Evolutionary conservation across 2,888 invertebrate genomes (phyloP).

Genomic region (Leptarthrus brevirostris): DNA sequence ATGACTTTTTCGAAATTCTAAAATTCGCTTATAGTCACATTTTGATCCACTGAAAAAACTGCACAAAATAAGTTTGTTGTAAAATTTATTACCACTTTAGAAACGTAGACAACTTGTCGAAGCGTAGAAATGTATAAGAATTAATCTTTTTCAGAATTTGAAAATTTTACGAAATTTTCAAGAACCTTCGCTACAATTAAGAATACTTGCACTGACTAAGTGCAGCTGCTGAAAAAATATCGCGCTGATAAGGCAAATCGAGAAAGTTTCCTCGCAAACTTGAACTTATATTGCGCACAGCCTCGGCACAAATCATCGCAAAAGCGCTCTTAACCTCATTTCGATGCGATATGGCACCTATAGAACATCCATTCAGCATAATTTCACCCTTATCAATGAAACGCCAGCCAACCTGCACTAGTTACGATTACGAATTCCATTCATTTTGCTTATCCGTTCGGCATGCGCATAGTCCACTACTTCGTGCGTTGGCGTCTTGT

Average conservation of each 20-base stretch:
- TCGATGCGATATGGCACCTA: conserved; percentile 3
- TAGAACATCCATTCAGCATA: conserved; percentile 10
- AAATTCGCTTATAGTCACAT: conserved; percentile 31
- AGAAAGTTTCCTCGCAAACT: not conserved
- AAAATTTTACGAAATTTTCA: too few relatives aligned
- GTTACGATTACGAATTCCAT: conserved; percentile 21
- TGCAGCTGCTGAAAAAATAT: too few relatives aligned
- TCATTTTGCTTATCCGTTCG: conserved; percentile 9
- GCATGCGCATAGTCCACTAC: not conserved
- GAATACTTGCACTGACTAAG: too few relatives aligned
- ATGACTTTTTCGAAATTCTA: not conserved
- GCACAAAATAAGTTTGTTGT: not conserved
- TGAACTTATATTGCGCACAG: not conserved
- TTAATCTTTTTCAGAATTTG: too few relatives aligned
- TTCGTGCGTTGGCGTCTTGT: not conserved
- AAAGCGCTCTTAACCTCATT: conserved; percentile 33
- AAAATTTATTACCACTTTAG: not conserved
- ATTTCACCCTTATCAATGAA: conserved; percentile 40
- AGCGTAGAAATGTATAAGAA: too few relatives aligned
- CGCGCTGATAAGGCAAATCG: too few relatives aligned
- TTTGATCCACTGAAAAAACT: conserved; percentile 24
- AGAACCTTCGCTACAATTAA: too few relatives aligned
- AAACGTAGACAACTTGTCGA: not conserved
- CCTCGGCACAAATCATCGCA: not conserved
- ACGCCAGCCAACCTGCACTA: conserved; percentile 15